Evolutionary conservation across 2,113 vertebrate species (phyloP).

Genomic region (Anser cygnoides): DNA sequence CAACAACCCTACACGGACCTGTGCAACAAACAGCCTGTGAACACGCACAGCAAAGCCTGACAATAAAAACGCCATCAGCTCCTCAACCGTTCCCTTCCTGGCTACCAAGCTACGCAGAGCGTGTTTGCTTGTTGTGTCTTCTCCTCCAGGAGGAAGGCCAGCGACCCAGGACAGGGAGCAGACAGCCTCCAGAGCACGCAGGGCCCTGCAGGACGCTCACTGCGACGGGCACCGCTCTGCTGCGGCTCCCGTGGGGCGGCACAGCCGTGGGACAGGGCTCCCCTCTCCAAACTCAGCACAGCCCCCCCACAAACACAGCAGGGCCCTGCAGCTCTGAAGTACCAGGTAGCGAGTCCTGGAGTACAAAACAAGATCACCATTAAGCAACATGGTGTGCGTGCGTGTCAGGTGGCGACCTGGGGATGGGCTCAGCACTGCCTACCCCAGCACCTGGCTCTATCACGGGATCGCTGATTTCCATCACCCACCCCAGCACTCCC

Average conservation of each 20-base stretch:
- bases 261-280: background rate
- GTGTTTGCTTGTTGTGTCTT: background rate
- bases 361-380: background rate
- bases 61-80: background rate
- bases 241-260: background rate
- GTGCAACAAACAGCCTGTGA: background rate
- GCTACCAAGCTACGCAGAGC: background rate
- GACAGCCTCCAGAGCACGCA: background rate
- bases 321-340: background rate
- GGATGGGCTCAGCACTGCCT: background rate
- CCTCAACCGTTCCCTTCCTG: background rate
- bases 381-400: rapidly evolving
- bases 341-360: background rate
- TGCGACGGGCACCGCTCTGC: no score
- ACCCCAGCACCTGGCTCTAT: background rate
- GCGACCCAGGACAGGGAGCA: background rate
- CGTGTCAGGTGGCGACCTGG: background rate
- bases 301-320: no score
- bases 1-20: background rate
- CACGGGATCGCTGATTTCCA: background rate
- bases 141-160: background rate
- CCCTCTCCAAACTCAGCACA: background rate
- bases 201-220: background rate
- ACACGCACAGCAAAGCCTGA: background rate
- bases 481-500: background rate